Evolutionary conservation across 2,113 vertebrate genomes (phyloP).

Genomic region (Panthera leo): DNA sequence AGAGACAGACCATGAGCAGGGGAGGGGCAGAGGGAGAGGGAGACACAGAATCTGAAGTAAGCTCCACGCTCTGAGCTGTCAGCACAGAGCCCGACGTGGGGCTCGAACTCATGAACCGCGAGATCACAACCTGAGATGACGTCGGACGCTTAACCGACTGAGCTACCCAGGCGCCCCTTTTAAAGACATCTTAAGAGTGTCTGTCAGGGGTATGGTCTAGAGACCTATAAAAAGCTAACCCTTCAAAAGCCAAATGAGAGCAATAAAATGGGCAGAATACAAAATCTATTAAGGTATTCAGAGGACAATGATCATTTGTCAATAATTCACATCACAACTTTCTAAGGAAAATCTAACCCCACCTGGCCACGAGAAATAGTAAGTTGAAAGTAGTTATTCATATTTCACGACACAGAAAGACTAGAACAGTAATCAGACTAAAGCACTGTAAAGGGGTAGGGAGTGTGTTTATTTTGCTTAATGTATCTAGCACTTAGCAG

Average conservation of each 20-base stretch:
- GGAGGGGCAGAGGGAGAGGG: too few species aligned
- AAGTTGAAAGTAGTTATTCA: constrained; percentile 7
- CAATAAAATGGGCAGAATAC: constrained; percentile 36
- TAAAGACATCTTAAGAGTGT: constrained; percentile 7
- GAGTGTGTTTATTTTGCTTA: background rate
- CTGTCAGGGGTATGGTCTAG: background rate
- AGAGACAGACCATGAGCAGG: too few species aligned
- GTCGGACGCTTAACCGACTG: too few species aligned
- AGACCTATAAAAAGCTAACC: background rate
- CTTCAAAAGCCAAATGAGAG: background rate
- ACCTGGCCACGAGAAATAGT: background rate
- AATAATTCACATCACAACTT: background rate
- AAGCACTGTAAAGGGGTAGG: background rate
- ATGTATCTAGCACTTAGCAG: background rate
- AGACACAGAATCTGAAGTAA: too few species aligned
- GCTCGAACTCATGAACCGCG: too few species aligned
- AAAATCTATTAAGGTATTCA: background rate
- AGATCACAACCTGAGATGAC: too few species aligned
- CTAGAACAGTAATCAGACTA: background rate
- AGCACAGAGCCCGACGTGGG: too few species aligned
- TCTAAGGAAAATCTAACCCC: constrained; percentile 10
- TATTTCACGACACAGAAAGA: background rate
- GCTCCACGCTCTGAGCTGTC: too few species aligned
- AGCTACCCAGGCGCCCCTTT: background rate
- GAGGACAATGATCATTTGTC: background rate